Conservation (phyloP, 2,888 invertebrate genomes). For the Drosophila borborema region DNA sequence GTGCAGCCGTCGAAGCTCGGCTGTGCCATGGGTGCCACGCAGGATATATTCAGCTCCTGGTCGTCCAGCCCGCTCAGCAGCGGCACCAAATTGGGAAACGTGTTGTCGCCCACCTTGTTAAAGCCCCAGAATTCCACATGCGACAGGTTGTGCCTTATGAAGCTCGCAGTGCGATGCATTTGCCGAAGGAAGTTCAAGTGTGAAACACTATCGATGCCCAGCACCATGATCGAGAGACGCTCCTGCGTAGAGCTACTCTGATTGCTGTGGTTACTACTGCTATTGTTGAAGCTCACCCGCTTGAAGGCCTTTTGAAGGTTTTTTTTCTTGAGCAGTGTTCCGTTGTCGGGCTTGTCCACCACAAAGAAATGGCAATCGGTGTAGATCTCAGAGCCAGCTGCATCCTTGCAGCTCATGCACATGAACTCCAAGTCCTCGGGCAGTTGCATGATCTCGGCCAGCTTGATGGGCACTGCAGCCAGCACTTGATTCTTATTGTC, state of each 20-base stretch:
- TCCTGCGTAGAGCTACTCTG: background rate
- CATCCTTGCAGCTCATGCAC: constrained; percentile 87
- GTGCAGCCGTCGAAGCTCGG: constrained; percentile 91
- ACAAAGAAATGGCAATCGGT: constrained; percentile 88
- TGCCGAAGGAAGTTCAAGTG: constrained; percentile 93
- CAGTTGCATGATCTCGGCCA: constrained; percentile 52
- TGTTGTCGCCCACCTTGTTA: constrained; percentile 97
- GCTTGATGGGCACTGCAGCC: constrained; percentile 53
- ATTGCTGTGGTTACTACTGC: background rate
- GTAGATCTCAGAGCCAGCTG: constrained; percentile 86
- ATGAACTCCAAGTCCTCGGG: constrained; percentile 88
- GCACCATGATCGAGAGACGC: constrained; percentile 89
- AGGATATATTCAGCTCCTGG: constrained; percentile 88
- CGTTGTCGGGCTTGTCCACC: constrained; percentile 79
- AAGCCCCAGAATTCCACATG: constrained; percentile 93
- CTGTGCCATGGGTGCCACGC: constrained; percentile 87
- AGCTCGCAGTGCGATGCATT: constrained; percentile 90
- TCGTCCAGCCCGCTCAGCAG: constrained; percentile 90
- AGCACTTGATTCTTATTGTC: constrained; percentile 72
- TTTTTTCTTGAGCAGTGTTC: background rate
- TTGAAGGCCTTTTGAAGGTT: background rate
- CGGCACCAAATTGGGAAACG: constrained; percentile 95
- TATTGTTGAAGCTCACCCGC: constrained; percentile 34
- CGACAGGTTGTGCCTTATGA: constrained; percentile 85
- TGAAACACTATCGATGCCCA: constrained; percentile 95